Conservation (phyloP, 2,888 invertebrate species). For the Neoscelio sp. region DNA sequence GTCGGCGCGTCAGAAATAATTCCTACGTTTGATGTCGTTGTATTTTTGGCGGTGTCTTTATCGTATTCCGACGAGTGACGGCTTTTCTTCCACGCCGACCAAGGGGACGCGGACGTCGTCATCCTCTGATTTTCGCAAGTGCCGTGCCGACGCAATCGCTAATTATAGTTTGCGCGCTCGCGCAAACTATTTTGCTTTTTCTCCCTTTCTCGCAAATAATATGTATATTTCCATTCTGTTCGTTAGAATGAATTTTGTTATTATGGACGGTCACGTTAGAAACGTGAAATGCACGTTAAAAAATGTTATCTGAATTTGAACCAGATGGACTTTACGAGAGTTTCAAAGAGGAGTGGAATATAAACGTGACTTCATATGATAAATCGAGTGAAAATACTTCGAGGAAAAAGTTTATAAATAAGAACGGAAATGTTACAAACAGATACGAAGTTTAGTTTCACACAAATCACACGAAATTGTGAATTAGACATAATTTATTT, state of each 20-base stretch:
- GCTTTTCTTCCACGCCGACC: slow-evolving; percentile 55
- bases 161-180: slow-evolving; percentile 73
- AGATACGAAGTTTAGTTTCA: too few relatives aligned
- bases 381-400: slow-evolving; percentile 21
- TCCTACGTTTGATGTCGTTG: slow-evolving; percentile 12
- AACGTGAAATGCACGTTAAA: neutral
- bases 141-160: slow-evolving; percentile 73
- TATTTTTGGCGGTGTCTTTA: slow-evolving; percentile 20
- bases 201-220: neutral
- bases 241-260: slow-evolving; percentile 18
- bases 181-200: slow-evolving; percentile 20
- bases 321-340: slow-evolving; percentile 16
- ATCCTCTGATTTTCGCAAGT: slow-evolving; percentile 74
- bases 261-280: neutral
- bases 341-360: slow-evolving; percentile 8
- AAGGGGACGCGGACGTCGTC: slow-evolving; percentile 72
- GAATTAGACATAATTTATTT: too few relatives aligned
- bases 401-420: slow-evolving; percentile 36
- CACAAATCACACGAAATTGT: too few relatives aligned
- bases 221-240: too few relatives aligned
- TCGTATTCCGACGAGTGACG: slow-evolving; percentile 24
- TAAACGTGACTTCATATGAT: slow-evolving; percentile 24
- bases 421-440: too few relatives aligned
- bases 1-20: slow-evolving; percentile 1
- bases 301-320: neutral